Conservation (phyloP, 2,113 vertebrate species). For the Piaya cayana region DNA sequence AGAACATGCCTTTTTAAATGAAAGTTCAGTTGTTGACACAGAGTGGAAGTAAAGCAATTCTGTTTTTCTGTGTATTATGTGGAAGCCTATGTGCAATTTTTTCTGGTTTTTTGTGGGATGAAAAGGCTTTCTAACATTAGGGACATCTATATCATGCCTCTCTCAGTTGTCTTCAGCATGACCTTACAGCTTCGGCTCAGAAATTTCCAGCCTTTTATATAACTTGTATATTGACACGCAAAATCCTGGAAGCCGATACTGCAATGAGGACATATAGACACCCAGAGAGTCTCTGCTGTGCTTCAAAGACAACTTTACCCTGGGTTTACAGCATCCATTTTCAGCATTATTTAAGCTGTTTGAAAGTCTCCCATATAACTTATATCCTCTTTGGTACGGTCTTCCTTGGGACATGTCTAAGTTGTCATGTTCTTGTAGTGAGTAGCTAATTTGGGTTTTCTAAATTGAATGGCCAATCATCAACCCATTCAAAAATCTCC, state of each 20-base stretch:
- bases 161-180: neutral
- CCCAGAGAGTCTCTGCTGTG: neutral
- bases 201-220: neutral
- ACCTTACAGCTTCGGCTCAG: neutral
- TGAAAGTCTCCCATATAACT: neutral
- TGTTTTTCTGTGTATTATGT: neutral
- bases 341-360: neutral
- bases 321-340: neutral
- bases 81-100: neutral
- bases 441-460: neutral
- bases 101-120: too few species aligned
- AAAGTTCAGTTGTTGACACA: neutral
- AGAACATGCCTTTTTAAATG: neutral
- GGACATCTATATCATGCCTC: neutral
- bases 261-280: neutral
- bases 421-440: neutral
- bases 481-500: neutral
- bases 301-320: neutral
- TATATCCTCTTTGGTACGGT: rapidly evolving
- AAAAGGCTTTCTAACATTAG: neutral
- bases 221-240: neutral
- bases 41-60: neutral
- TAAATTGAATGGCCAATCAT: neutral
- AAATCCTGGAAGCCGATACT: neutral
- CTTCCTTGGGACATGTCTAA: neutral